Percentiles rank a stretch among this genome's conserved stretches.
phyloP scores from a whole-genome alignment of 2,797 vertebrate genomes.

The Dryobates pubescens region DNA sequence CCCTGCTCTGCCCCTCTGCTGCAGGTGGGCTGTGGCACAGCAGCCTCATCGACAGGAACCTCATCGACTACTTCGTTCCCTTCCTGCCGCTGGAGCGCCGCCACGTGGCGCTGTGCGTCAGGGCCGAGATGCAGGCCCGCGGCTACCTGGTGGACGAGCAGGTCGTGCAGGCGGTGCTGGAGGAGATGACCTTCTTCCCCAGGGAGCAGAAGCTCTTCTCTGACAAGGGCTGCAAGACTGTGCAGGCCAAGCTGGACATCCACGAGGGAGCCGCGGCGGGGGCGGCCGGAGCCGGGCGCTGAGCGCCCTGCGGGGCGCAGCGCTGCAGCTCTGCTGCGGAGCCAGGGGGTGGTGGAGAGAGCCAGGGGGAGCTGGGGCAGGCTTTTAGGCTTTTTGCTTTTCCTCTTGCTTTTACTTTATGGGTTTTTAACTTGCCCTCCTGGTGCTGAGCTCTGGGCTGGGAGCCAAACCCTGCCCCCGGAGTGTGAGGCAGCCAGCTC shows the following conservation, averaged over 20 bases:
- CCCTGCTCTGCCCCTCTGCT: not conserved
- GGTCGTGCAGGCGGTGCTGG: slow-evolving; percentile 80
- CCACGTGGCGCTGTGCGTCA: slow-evolving; percentile 87
- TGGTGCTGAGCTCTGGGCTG: not conserved
- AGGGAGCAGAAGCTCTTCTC: slow-evolving; percentile 87
- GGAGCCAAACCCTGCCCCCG: not conserved
- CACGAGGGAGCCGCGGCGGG: slow-evolving; percentile 62
- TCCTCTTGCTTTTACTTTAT: not conserved
- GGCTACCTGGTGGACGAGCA: slow-evolving; percentile 9
- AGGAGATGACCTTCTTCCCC: slow-evolving; percentile 88
- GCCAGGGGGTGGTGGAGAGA: not conserved
- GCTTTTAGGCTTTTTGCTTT: not conserved
- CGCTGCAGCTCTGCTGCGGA: slow-evolving; percentile 41
- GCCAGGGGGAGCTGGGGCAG: not conserved
- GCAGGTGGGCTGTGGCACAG: slow-evolving; percentile 92
- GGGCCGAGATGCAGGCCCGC: slow-evolving; percentile 84
- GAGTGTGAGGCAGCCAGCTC: not conserved
- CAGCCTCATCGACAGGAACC: slow-evolving; percentile 88
- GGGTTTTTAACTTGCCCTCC: not conserved
- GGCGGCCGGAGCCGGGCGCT: not conserved
- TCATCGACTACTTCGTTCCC: slow-evolving; percentile 93
- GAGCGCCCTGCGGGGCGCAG: slow-evolving; percentile 10
- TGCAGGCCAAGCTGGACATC: slow-evolving; percentile 86
- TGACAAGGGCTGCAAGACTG: slow-evolving; percentile 92
- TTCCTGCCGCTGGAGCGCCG: slow-evolving; percentile 92